A percentile compares a stretch with the other conserved stretches of the same genome.
Evolutionary conservation across 2,888 invertebrate species (phyloP).

Genomic region (Apocheima hispidaria): DNA sequence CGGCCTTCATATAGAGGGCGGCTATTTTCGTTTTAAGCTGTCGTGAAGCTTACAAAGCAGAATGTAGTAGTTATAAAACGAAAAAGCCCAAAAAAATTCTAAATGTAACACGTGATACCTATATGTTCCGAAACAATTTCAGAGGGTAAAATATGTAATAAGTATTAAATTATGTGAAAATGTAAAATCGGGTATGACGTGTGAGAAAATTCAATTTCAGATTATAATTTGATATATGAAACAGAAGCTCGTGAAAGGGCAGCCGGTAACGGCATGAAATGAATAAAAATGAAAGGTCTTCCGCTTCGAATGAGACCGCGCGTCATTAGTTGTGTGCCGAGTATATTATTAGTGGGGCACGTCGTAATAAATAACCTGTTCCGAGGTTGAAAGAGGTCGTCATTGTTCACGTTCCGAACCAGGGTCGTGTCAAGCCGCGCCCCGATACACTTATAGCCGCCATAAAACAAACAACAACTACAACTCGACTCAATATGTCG

Average conservation of each 20-base stretch:
- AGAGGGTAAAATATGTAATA: background rate
- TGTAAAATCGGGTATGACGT: conserved; percentile 15
- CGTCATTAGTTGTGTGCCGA: conserved; percentile 50
- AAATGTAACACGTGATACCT: background rate
- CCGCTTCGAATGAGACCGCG: conserved; percentile 51
- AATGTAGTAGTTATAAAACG: conserved; percentile 2
- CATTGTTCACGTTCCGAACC: conserved; percentile 58
- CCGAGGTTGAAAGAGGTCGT: conserved; percentile 48
- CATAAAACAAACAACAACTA: conserved; percentile 61
- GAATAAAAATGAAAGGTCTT: conserved; percentile 38
- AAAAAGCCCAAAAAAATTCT: background rate
- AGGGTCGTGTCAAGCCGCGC: conserved; percentile 52
- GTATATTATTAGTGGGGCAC: conserved; percentile 60
- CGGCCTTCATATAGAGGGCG: conserved; percentile 73
- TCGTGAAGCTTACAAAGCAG: conserved; percentile 29
- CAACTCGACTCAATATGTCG: conserved; percentile 68
- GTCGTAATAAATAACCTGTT: conserved; percentile 68
- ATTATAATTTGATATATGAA: conserved; percentile 26
- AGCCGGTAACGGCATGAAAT: conserved; percentile 14
- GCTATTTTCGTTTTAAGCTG: conserved; percentile 60
- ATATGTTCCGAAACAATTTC: background rate
- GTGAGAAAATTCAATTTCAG: conserved; percentile 28
- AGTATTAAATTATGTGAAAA: conserved; percentile 9
- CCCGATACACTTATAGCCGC: conserved; percentile 57
- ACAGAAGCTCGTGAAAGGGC: conserved; percentile 35